phyloP scores from a whole-genome alignment of 1,140 invertebrate species.

The Patella vulgata region DNA sequence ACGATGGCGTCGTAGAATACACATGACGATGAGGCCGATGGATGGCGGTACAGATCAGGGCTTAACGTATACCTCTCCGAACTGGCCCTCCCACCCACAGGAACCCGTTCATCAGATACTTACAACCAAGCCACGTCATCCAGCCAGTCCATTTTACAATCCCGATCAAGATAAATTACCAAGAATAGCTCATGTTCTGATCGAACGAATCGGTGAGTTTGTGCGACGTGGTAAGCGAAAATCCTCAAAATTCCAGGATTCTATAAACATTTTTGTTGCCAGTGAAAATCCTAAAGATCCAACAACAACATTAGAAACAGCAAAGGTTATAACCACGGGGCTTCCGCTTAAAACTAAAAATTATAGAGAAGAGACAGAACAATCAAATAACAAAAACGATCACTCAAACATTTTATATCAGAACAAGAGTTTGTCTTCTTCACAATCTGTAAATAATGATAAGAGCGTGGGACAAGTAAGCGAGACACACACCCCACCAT shows the following conservation, averaged over 20 bases:
- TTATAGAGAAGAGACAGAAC: background rate
- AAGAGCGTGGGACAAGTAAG: too few species aligned
- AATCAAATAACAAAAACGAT: background rate
- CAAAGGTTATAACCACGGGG: background rate
- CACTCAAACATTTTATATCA: too few species aligned
- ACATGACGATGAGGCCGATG: slow-evolving; percentile 41
- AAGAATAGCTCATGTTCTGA: slow-evolving; percentile 36
- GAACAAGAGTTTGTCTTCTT: too few species aligned
- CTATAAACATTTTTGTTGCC: background rate
- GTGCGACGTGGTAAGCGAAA: slow-evolving; percentile 18
- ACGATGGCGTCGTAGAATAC: slow-evolving; percentile 41
- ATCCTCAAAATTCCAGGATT: background rate
- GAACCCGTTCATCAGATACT: slow-evolving; percentile 45
- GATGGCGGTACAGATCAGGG: slow-evolving; percentile 56
- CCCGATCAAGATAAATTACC: slow-evolving; percentile 36
- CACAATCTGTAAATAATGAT: too few species aligned
- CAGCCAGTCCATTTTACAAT: slow-evolving; percentile 56
- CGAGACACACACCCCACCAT: too few species aligned
- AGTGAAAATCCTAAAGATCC: background rate
- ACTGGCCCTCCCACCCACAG: slow-evolving; percentile 46
- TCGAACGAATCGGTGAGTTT: slow-evolving; percentile 32
- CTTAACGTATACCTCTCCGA: slow-evolving; percentile 53
- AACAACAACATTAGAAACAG: slow-evolving; percentile 13
- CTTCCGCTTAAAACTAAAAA: background rate
- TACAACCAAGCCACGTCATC: slow-evolving; percentile 35